Conservation (phyloP, 2,113 vertebrate genomes). For the Lophotis ruficrista region DNA sequence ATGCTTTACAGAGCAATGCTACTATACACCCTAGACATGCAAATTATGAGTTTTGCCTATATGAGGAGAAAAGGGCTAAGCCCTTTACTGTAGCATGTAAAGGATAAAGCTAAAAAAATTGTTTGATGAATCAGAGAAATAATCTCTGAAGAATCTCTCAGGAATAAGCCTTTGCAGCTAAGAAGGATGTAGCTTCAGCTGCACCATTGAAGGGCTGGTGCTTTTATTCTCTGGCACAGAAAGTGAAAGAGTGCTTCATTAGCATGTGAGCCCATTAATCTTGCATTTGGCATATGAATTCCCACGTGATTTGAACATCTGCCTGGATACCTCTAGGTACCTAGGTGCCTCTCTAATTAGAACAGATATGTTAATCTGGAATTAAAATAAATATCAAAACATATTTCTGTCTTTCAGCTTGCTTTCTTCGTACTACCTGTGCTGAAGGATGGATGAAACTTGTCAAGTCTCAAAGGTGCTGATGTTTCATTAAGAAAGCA, state of each 20-base stretch:
- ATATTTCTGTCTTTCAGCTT: constrained; percentile 24
- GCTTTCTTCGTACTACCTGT: constrained; percentile 4
- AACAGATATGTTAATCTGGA: constrained; percentile 26
- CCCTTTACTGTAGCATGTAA: background rate
- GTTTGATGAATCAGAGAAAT: background rate
- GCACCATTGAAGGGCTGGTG: background rate
- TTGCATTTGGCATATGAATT: constrained; percentile 18
- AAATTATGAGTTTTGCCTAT: background rate
- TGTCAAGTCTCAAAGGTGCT: background rate
- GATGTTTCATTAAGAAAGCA: constrained; percentile 30
- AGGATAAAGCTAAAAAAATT: background rate
- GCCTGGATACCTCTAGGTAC: background rate
- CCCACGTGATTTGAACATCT: constrained; percentile 40
- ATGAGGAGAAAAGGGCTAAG: background rate
- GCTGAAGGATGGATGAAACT: background rate
- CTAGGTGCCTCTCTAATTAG: constrained; percentile 41
- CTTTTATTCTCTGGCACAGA: constrained; percentile 11
- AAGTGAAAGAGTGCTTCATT: constrained; percentile 35
- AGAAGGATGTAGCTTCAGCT: background rate
- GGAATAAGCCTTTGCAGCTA: background rate
- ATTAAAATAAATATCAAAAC: constrained; percentile 63
- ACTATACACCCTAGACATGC: background rate
- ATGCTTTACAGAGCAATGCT: background rate
- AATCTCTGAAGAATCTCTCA: background rate
- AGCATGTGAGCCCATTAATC: constrained; percentile 17